These are phyloP conservation scores for Papilio polytes DNA, from an alignment of 1,140 invertebrate genomes.

Conservation along the genomic window DNA sequence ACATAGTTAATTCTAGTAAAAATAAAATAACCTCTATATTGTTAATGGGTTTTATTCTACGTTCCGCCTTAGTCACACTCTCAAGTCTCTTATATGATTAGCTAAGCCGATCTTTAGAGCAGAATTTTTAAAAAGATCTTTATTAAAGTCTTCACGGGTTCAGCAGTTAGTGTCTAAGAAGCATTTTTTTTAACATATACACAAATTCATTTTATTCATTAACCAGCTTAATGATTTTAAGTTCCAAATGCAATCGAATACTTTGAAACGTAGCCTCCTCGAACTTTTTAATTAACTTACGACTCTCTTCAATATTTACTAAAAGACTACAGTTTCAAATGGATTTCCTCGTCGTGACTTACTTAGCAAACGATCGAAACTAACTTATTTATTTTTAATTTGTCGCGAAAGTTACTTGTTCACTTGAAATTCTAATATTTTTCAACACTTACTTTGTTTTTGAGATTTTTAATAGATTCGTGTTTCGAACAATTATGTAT, in stretches of 20 bases:
- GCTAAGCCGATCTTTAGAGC: neutral
- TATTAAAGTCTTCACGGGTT: neutral
- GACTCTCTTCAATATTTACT: constrained; percentile 18
- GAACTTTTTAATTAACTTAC: constrained; percentile 13
- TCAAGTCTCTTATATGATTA: neutral
- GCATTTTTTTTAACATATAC: neutral
- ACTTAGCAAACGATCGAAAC: neutral
- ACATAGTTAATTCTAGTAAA: no score
- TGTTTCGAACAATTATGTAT: no score
- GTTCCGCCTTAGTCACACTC: no score
- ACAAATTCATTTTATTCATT: neutral
- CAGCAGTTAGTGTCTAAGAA: neutral
- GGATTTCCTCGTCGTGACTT: neutral
- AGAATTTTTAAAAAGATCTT: neutral
- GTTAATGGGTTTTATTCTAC: no score
- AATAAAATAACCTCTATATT: no score
- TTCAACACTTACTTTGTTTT: no score
- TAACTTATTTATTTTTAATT: neutral
- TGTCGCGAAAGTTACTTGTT: no score
- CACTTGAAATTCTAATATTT: no score
- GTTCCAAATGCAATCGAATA: neutral
- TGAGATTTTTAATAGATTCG: no score
- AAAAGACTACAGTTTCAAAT: constrained; percentile 9
- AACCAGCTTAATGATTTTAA: neutral
- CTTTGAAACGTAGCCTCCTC: neutral